These are phyloP conservation scores for Dolichopus griseipennis DNA, from an alignment of 2,888 invertebrate species.

Conservation along the genomic window DNA sequence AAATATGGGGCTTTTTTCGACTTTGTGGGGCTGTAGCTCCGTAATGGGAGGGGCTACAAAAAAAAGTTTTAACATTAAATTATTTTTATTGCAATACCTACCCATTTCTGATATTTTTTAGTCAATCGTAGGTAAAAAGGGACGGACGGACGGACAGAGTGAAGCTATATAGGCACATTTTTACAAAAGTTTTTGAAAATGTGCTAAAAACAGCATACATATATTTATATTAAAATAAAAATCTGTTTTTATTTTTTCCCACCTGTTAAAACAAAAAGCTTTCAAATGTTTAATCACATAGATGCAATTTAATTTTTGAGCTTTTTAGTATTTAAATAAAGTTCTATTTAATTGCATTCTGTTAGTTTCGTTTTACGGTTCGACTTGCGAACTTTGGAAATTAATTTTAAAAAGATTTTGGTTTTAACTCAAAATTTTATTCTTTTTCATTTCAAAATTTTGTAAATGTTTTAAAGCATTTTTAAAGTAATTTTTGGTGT, in stretches of 20 bases:
- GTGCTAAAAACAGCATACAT: not conserved
- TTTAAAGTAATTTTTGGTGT: constrained; percentile 12
- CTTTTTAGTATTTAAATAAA: not conserved
- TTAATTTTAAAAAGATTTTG: not conserved
- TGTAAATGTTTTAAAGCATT: not conserved
- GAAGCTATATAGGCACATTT: no score
- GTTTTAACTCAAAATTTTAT: not conserved
- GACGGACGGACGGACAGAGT: no score
- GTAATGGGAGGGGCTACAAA: no score
- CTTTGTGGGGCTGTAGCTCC: no score
- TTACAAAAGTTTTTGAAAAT: no score
- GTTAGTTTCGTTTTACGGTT: not conserved
- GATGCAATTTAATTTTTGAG: not conserved
- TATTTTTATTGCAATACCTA: no score
- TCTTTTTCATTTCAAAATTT: not conserved
- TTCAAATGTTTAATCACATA: not conserved
- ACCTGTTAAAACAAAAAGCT: constrained; percentile 3
- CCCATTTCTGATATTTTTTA: no score
- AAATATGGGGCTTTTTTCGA: no score
- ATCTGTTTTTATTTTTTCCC: not conserved
- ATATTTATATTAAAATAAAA: not conserved
- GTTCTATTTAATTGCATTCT: constrained; percentile 1
- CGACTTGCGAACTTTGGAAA: not conserved
- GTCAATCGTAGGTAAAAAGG: no score
- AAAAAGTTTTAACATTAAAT: no score